Evolutionary conservation across 2,797 vertebrate genomes (phyloP).

Genomic region (Manis javanica): DNA sequence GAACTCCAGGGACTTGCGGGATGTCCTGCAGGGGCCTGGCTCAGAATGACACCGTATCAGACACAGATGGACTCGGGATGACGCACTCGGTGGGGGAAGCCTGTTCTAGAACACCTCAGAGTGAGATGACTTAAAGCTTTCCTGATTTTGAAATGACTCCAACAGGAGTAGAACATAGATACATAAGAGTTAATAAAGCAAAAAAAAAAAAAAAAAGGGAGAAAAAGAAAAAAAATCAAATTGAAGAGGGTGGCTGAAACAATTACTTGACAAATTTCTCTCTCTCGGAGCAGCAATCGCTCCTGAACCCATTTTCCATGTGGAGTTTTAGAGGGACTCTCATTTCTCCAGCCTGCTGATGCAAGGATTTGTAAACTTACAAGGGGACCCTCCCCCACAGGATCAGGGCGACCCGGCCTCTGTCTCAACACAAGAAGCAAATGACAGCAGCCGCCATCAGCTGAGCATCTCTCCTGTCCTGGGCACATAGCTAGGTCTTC

Average conservation of each 20-base stretch:
- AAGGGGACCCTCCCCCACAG: neutral
- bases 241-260: neutral
- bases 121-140: neutral
- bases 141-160: neutral
- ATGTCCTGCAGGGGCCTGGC: neutral
- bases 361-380: neutral
- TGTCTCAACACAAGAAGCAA: neutral
- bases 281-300: neutral
- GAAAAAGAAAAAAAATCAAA: neutral
- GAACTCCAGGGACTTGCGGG: neutral
- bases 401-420: no score
- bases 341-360: neutral
- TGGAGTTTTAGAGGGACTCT: neutral
- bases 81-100: no score
- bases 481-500: neutral
- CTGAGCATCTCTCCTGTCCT: neutral
- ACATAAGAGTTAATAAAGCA: neutral
- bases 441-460: accelerated
- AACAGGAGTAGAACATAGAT: neutral
- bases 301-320: neutral
- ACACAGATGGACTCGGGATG: neutral
- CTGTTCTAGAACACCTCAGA: neutral
- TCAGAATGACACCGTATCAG: no score
- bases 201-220: neutral
- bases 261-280: neutral